phyloP scores from a whole-genome alignment of 2,113 vertebrate genomes.

The Lanius ludovicianus region DNA sequence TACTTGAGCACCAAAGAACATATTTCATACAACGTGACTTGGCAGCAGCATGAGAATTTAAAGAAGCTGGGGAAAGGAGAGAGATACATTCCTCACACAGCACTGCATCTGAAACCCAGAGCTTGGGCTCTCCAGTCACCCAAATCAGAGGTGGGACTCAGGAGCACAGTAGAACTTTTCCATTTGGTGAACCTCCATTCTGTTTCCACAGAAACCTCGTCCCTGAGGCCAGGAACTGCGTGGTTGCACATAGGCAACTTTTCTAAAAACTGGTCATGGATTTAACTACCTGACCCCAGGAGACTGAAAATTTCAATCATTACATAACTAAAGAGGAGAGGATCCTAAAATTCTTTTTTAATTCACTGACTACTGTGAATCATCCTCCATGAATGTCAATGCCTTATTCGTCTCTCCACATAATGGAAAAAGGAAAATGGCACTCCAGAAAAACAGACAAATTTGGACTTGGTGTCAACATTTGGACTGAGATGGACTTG shows the following conservation, averaged over 20 bases:
- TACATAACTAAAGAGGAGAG: background rate
- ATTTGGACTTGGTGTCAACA: background rate
- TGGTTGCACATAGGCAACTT: accelerated
- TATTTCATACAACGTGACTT: background rate
- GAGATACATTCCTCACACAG: background rate
- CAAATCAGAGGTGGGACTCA: background rate
- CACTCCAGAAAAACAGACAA: background rate
- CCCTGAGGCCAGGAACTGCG: background rate
- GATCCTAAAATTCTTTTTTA: background rate
- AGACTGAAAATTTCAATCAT: background rate
- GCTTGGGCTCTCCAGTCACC: background rate
- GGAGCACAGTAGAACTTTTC: background rate
- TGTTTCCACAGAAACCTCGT: background rate
- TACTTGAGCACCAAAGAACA: background rate
- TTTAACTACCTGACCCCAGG: background rate
- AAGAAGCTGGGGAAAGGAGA: background rate
- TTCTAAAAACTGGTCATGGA: background rate
- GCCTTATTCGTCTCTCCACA: background rate
- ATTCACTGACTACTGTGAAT: background rate
- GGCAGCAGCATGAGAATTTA: background rate
- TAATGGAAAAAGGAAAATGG: background rate
- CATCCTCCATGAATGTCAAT: background rate
- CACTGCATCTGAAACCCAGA: background rate
- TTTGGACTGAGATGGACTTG: background rate
- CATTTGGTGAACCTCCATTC: background rate